phyloP scores from a whole-genome alignment of 1,140 invertebrate genomes.

The Campoletis sonorensis region DNA sequence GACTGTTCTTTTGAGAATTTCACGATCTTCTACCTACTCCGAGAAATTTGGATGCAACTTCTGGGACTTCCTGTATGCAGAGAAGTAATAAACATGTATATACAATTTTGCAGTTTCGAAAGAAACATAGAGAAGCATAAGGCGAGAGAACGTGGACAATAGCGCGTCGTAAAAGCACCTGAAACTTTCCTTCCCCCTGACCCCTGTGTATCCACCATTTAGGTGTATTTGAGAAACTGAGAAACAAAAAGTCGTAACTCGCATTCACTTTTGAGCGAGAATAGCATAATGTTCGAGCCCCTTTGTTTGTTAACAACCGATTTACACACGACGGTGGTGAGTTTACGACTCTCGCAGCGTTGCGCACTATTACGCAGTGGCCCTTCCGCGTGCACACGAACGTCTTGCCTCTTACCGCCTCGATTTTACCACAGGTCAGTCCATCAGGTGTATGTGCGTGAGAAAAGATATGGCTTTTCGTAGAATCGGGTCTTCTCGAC shows the following conservation, averaged over 20 bases:
- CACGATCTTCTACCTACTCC: too few species aligned
- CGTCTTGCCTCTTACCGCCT: neutral
- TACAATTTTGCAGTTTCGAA: slow-evolving; percentile 2
- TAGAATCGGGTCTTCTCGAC: slow-evolving; percentile 1
- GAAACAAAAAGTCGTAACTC: neutral
- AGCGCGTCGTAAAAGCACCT: slow-evolving; percentile 16
- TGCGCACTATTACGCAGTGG: slow-evolving; percentile 16
- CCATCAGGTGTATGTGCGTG: neutral
- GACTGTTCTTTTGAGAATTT: too few species aligned
- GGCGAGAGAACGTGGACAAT: slow-evolving; percentile 10
- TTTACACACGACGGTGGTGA: neutral
- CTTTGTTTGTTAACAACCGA: neutral
- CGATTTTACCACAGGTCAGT: neutral
- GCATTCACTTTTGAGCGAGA: neutral
- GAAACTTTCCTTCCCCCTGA: neutral
- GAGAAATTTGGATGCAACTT: too few species aligned
- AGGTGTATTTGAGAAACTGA: neutral
- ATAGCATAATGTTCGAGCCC: neutral
- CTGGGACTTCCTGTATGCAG: too few species aligned
- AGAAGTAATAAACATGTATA: neutral
- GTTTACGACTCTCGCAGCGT: slow-evolving; percentile 21
- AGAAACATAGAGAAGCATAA: slow-evolving; percentile 8
- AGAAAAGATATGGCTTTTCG: slow-evolving; percentile 4
- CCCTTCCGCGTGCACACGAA: neutral
- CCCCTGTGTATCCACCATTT: neutral